A percentile compares a stretch with the other conserved stretches of the same genome.
Evolutionary conservation across 2,888 invertebrate genomes (phyloP).

Genomic region (Nasonia oneida): DNA sequence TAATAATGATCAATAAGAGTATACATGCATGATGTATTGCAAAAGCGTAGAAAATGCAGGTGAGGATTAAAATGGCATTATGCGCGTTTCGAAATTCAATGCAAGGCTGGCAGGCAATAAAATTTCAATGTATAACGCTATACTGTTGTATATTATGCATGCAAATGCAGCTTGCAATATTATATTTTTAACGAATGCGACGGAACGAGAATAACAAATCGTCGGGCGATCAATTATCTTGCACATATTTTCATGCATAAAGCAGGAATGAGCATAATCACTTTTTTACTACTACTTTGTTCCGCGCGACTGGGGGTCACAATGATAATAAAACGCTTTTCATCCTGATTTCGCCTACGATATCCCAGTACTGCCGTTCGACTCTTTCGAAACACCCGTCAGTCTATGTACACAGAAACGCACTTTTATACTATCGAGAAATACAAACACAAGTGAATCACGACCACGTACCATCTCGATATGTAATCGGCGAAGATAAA

Average conservation of each 20-base stretch:
- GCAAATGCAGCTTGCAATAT: conserved; percentile 20
- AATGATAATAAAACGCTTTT: neutral
- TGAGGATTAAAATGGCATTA: neutral
- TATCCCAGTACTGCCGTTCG: neutral
- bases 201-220: conserved; percentile 1
- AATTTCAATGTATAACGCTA: neutral
- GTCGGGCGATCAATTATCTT: neutral
- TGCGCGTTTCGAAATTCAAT: neutral
- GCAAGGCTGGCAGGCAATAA: neutral
- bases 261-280: conserved; percentile 8
- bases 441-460: neutral
- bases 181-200: conserved; percentile 5
- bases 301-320: neutral
- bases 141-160: conserved; percentile 17
- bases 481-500: neutral
- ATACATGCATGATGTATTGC: neutral
- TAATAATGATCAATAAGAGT: neutral
- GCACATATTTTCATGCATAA: neutral
- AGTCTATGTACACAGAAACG: neutral
- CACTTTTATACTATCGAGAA: neutral
- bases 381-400: neutral
- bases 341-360: neutral
- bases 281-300: neutral
- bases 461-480: neutral
- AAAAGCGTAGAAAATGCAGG: neutral